Conservation (phyloP, 2,797 vertebrate species). For the Micromesistius poutassou region DNA sequence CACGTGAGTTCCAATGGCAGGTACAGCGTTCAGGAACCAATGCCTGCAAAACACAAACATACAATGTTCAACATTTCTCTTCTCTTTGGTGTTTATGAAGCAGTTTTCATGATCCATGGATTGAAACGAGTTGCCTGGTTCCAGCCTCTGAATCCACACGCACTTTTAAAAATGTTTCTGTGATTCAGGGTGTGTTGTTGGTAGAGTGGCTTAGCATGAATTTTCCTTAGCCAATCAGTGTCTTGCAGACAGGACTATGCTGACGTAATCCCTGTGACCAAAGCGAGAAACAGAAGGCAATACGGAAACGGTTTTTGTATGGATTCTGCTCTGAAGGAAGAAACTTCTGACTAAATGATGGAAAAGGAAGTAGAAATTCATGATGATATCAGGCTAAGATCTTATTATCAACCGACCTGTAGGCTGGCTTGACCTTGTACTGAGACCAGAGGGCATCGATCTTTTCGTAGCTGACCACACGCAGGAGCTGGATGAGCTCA, state of each 20-base stretch:
- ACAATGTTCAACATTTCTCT: neutral
- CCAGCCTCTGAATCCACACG: no score
- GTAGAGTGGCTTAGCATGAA: no score
- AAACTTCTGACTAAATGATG: neutral
- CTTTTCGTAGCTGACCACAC: slow-evolving; percentile 61
- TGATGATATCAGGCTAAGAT: neutral
- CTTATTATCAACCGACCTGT: slow-evolving; percentile 70
- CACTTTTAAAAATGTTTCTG: no score
- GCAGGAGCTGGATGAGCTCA: slow-evolving; percentile 79
- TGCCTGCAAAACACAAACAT: slow-evolving; percentile 58
- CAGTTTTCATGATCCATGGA: neutral
- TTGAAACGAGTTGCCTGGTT: no score
- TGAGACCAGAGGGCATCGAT: slow-evolving; percentile 75
- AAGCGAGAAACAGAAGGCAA: neutral
- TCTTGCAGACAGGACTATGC: neutral
- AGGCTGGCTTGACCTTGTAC: slow-evolving; percentile 51
- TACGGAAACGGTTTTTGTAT: neutral
- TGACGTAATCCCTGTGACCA: neutral
- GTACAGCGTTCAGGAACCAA: slow-evolving; percentile 75
- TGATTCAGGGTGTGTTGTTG: no score
- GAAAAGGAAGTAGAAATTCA: neutral
- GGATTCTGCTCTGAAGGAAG: neutral
- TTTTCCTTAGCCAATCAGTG: neutral
- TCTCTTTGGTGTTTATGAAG: neutral
- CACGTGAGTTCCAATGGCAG: slow-evolving; percentile 69